A percentile compares a stretch with the other conserved stretches of the same genome.
These are phyloP conservation scores for Spheniscus humboldti DNA, from an alignment of 2,797 vertebrate species.

Conservation along the genomic window DNA sequence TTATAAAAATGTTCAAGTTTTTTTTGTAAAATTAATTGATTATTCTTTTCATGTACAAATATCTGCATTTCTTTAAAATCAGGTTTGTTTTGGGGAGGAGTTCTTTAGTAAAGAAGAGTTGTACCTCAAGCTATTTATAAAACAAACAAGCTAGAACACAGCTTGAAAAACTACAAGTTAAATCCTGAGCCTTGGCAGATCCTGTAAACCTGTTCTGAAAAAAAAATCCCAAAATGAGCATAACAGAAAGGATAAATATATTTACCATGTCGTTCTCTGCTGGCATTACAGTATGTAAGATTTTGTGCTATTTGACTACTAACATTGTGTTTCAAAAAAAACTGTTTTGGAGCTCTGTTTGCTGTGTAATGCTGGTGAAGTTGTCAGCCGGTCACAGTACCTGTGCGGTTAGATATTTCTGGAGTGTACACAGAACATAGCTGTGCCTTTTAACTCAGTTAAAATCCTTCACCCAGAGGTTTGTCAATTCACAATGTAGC, in stretches of 20 bases:
- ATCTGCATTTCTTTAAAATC: not conserved
- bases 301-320: not conserved
- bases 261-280: not conserved
- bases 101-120: not conserved
- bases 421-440: not conserved
- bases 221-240: not conserved
- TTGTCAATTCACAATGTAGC: not conserved
- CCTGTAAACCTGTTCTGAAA: not conserved
- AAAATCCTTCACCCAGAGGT: not conserved
- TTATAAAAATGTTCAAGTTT: not conserved
- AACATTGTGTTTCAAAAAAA: not conserved
- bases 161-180: not conserved
- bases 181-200: not conserved
- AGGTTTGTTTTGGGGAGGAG: not conserved
- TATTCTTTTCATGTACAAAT: not conserved
- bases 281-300: not conserved
- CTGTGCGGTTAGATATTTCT: not conserved
- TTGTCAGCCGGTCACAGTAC: not conserved
- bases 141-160: not conserved
- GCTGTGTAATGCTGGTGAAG: not conserved
- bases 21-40: not conserved
- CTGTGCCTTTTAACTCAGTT: not conserved
- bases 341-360: not conserved
- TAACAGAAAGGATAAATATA: not conserved
- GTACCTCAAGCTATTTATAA: not conserved